Evolutionary conservation across 2,797 vertebrate species (phyloP), one percentile per base, ranked within the genome.

Genomic region (Poliocrania exsul): DNA sequence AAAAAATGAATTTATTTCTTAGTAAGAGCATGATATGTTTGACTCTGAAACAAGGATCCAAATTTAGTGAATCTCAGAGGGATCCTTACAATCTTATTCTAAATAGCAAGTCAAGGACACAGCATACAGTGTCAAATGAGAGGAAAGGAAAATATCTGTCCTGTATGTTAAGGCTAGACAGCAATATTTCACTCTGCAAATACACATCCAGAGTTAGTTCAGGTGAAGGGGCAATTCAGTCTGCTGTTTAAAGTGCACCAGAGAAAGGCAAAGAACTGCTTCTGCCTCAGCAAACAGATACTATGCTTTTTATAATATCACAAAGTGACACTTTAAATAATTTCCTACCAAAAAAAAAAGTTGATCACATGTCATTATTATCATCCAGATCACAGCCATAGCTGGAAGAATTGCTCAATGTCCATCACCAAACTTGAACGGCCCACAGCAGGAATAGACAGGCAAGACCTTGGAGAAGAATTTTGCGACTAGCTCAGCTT

Each of bases 181-280:
- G 28, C 5, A 67, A 8, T 15, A 24, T 58, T 93, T 74, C 40
- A 21, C 46, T 46, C 46, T 81, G 62, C 50, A 88, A 38, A 44
- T 31, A 26, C 19, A 14, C 9, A 26, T 16, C 18, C 2, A 1
- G 56, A n/a, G 18, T 8, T 37, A 40, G 16, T 60, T 35, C 51
- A 35, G 61, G 13, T 42, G 53, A 57, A 73, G n/a, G 18, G 77
- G 50, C 0, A 0, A 40, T 62, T 49, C 6, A 0, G 3, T 57
- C 0, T 3, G 9, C 23, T 72, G 11, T 18, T 58, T 16, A 31
- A 70, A 6, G 33, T 44, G 28, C 26, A 56, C 37, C 28, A 81
- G 51, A 72, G 47, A 61, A 31, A 53, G 47, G 33, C 9, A 69
- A 37, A 20, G 79, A 70, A 2, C 35, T 42, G 44, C 40, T 61